Conservation (phyloP, 2,797 vertebrate species). For the Enteromius thamalakanensis region DNA sequence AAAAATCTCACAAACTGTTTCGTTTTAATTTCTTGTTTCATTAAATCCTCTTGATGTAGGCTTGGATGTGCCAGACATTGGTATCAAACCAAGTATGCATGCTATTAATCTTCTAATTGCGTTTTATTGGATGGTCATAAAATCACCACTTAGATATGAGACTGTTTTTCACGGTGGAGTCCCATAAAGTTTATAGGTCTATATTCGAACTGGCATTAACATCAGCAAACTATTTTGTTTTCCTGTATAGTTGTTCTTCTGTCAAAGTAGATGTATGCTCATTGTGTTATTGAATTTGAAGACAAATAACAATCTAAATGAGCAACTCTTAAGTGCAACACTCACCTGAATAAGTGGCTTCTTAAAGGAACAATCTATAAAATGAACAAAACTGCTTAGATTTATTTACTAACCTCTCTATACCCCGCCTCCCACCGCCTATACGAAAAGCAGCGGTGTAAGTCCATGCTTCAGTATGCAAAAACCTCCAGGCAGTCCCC, state of each 20-base stretch:
- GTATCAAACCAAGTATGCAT: constrained; percentile 11
- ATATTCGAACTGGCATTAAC: constrained; percentile 33
- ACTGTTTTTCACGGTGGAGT: not conserved
- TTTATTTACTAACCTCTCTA: constrained; percentile 18
- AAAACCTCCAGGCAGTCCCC: constrained; percentile 17
- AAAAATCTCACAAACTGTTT: constrained; percentile 15
- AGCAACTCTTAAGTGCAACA: not conserved
- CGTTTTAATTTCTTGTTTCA: not conserved
- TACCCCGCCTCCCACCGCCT: not conserved
- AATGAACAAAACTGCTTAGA: not conserved
- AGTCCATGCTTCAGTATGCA: constrained; percentile 17
- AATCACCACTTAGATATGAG: not conserved
- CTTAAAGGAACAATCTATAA: not conserved
- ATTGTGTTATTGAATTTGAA: not conserved
- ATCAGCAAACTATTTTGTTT: not conserved
- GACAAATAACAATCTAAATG: not conserved
- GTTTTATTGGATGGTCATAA: constrained; percentile 15
- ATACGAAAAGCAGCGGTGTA: not conserved
- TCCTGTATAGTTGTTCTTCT: not conserved
- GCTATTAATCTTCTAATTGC: constrained; percentile 4
- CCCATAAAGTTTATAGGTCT: not conserved
- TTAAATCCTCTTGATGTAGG: constrained; percentile 12
- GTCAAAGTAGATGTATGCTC: not conserved
- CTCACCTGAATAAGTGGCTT: not conserved
- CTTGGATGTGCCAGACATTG: not conserved